Evolutionary conservation across 2,888 invertebrate species (phyloP), one percentile per base, ranked within the genome.

Genomic region (Margaritifera margaritifera): DNA sequence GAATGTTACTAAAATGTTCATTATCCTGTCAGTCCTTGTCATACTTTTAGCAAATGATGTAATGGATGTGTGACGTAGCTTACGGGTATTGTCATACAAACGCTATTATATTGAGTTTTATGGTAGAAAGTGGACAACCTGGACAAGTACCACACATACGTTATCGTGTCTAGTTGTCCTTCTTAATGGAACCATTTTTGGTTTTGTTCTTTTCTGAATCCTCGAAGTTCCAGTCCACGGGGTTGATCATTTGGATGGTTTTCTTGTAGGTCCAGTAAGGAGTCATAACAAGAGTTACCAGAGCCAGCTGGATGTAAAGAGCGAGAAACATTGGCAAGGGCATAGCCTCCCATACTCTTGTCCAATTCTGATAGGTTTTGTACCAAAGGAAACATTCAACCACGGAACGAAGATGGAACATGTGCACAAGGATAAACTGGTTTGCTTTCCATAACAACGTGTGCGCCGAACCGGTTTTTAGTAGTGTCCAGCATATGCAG

Each of bases 251-350:
- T 69, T 87, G 87, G 4, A 75, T 78, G 1, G 86, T 86, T 72
- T 87, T 87, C 76, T 85, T 85, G 75, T 84, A 87, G 11, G 86
- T 87, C 87, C 87, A 87, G 74, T 85, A 87, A 6, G 87, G 87
- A 54, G 87, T 87, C 83, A 87, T 84, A 15, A 86, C 62, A 57
- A 87, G 79, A 4, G 83, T 83, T 20, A 86, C 80, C 4, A 85
- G 63, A 11, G 72, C 42, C 24, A 87, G 73, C 67, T 84, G 83
- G 2, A 72, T 62, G 68, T 85, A 85, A 6, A 85, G 69, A 0
- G 72, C 62, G 6, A 77, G 27, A 60, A 85, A 85, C n/a, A 85
- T 68, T 1, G 77, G 54, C 11, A 63, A 50, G 18, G 86, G 85
- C 84, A 87, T 85, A 62, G 73, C 71, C 18, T 71, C 63, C 77